Evolutionary conservation across 2,113 vertebrate genomes (phyloP).

Genomic region (Leptobrachium leishanense): DNA sequence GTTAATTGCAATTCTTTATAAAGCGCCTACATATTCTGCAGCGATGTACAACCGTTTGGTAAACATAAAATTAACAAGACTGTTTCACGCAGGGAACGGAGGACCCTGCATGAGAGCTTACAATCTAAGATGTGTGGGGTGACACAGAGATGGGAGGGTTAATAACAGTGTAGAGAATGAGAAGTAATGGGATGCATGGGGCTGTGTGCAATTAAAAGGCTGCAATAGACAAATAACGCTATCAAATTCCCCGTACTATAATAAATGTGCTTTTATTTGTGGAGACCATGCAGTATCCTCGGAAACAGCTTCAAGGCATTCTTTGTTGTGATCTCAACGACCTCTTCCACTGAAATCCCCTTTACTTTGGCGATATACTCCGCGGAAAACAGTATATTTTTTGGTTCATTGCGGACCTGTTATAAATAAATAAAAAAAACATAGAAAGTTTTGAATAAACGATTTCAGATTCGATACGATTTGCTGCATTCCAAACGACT

Average conservation of each 20-base stretch:
- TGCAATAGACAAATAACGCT: not conserved
- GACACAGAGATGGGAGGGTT: no score
- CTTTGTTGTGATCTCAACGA: slow-evolving; percentile 80
- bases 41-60: no score
- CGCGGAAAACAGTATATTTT: slow-evolving; percentile 80
- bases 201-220: no score
- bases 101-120: no score
- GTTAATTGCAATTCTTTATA: no score
- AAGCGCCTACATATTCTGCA: no score
- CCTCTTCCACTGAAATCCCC: slow-evolving; percentile 82
- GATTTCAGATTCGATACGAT: not conserved
- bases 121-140: no score
- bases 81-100: no score
- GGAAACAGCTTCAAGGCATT: slow-evolving; percentile 89
- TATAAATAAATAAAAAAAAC: slow-evolving; percentile 35
- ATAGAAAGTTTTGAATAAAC: not conserved
- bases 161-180: no score
- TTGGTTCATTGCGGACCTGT: slow-evolving; percentile 93
- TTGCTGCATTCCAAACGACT: not conserved
- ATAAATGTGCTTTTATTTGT: slow-evolving; percentile 43
- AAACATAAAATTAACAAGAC: no score
- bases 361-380: slow-evolving; percentile 88
- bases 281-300: slow-evolving; percentile 69
- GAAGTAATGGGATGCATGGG: no score
- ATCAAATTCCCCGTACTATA: not conserved